Conservation (phyloP, 2,888 invertebrate genomes). For the Melanotus villosus region DNA sequence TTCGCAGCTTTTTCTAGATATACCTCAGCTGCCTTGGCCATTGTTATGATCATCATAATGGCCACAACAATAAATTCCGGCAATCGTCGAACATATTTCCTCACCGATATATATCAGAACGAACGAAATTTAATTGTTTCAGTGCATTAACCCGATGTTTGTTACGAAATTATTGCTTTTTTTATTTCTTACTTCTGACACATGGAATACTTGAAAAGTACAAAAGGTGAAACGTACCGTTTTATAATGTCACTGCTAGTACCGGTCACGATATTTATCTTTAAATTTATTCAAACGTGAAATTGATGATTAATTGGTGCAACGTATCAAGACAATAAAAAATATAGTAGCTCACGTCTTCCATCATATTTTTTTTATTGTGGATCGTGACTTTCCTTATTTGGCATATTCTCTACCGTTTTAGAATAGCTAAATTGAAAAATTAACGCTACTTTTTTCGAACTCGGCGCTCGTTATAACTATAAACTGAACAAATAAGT, state of each 20-base stretch:
- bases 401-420: no score
- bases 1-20: slow-evolving; percentile 38
- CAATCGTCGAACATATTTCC: background rate
- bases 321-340: background rate
- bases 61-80: slow-evolving; percentile 25
- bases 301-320: slow-evolving; percentile 11
- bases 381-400: no score
- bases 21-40: slow-evolving; percentile 40
- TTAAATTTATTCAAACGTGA: slow-evolving; percentile 9
- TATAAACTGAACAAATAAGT: no score
- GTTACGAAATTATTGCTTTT: no score
- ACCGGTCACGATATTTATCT: slow-evolving; percentile 3
- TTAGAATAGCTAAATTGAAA: no score
- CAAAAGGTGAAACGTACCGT: no score
- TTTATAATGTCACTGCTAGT: no score
- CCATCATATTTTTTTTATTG: no score
- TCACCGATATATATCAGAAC: slow-evolving; percentile 2
- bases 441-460: no score
- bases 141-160: background rate
- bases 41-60: slow-evolving; percentile 36
- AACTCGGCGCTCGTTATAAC: no score
- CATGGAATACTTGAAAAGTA: no score
- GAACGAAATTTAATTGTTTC: background rate
- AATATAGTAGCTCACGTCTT: background rate
- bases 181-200: no score